Evolutionary conservation across 53 echinoderm and acorn worm species (phyloP), one percentile per base, ranked within the genome.

Genomic region (Arbacia lixula): DNA sequence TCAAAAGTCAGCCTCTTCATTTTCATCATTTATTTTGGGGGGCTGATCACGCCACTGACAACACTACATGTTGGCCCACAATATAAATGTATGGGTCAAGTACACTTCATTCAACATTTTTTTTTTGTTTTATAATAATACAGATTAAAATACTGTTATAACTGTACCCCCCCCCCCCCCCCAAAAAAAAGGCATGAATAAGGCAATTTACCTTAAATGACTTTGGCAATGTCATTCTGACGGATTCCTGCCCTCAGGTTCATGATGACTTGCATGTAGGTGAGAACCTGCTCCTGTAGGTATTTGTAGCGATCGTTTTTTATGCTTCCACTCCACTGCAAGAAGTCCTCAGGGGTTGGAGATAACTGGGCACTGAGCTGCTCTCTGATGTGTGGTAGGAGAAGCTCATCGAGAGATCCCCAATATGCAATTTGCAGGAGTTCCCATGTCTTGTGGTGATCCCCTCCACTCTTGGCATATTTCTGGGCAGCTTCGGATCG

Each of bases 391-490:
- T 89, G 83, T 12, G 86, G 92, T 28, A 86, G 36, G 11, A 89
- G 69, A 16, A 89, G 50, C 43, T 92, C 92, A 63, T 92, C 72
- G 11, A 85, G 36, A 5, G 78, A 58, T 27, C 88, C 91, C 2
- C 32, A 32, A 51, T 71, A 85, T 5, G 64, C 51, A 34, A 86
- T 87, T 46, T 74, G 63, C 2, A 88, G 42, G 26, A 92, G 42
- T 33, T 92, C 92, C 92, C 92, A 88, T 8, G 86, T 21, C 60
- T 88, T 88, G 78, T 87, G 91, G 72, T 88, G 87, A 76, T 89
- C 92, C 26, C 38, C 52, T 63, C 81, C 84, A 36, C 53, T 58
- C 55, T 88, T 91, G 19, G 88, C 88, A 73, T 88, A 85, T 31
- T 63, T 83, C 56, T 91, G 87, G 10, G 91, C 87, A 30, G 63